Conservation (phyloP, 2,888 invertebrate genomes). For the Abscondita cerata region DNA sequence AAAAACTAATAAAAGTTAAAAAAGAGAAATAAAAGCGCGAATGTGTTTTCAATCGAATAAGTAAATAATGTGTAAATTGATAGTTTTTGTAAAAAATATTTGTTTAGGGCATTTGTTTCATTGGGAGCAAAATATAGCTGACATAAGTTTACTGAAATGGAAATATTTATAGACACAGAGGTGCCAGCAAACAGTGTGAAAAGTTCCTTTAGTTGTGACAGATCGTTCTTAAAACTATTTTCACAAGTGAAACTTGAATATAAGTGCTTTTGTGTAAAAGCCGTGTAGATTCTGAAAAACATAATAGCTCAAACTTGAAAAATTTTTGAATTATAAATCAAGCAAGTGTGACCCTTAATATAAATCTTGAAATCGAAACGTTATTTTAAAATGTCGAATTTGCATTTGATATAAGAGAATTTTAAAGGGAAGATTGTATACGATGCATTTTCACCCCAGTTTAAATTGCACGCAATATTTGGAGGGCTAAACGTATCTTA, state of each 20-base stretch:
- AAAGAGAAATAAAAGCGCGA: not conserved
- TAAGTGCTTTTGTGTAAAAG: constrained; percentile 33
- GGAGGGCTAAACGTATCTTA: constrained; percentile 41
- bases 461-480: constrained; percentile 25
- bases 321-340: constrained; percentile 29
- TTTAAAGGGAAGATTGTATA: too few species aligned
- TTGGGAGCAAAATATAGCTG: constrained; percentile 28
- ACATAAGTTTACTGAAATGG: constrained; percentile 34
- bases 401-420: too few species aligned
- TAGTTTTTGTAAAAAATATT: constrained; percentile 20
- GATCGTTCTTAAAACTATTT: constrained; percentile 35
- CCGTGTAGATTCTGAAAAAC: constrained; percentile 29
- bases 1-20: too few species aligned
- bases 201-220: constrained; percentile 33
- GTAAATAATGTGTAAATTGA: constrained; percentile 9
- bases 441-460: not conserved
- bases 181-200: constrained; percentile 36
- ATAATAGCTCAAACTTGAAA: constrained; percentile 30
- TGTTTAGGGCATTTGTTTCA: constrained; percentile 24
- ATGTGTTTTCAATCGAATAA: constrained; percentile 14
- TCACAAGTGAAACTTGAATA: constrained; percentile 34
- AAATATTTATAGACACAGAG: constrained; percentile 35
- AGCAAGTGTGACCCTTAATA: constrained; percentile 19
- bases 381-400: constrained; percentile 7
- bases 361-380: constrained; percentile 17